Evolutionary conservation across 2,888 invertebrate genomes (phyloP).

Genomic region (Yponomeuta malinellus): DNA sequence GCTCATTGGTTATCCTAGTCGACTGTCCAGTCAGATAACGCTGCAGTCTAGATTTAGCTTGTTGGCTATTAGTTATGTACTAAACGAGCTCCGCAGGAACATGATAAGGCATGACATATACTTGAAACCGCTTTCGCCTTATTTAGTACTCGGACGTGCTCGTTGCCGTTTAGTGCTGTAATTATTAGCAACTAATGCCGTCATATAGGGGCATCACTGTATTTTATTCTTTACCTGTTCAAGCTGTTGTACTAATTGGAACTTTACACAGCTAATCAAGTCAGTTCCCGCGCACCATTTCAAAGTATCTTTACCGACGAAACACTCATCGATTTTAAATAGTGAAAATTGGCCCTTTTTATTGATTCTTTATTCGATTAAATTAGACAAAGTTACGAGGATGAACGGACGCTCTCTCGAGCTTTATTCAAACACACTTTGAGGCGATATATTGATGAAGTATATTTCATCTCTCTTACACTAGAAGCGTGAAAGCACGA

Average conservation of each 20-base stretch:
- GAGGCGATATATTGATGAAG: neutral
- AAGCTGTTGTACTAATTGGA: neutral
- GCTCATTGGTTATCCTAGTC: constrained; percentile 16
- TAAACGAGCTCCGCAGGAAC: constrained; percentile 3
- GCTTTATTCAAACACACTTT: constrained; percentile 17
- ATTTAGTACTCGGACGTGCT: neutral
- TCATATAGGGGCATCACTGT: neutral
- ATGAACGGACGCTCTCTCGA: constrained; percentile 14
- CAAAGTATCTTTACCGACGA: neutral
- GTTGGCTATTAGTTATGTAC: constrained; percentile 15
- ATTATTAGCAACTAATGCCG: neutral
- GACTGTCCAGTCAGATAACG: constrained; percentile 15
- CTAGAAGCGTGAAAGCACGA: neutral
- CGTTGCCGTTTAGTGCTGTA: neutral
- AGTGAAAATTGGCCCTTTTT: constrained; percentile 31
- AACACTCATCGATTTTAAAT: constrained; percentile 2
- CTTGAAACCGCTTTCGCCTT: neutral
- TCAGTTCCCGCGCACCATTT: neutral
- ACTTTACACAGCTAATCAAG: neutral
- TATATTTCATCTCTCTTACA: constrained; percentile 2
- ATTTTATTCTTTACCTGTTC: neutral
- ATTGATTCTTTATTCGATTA: constrained; percentile 29
- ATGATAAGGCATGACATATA: constrained; percentile 9
- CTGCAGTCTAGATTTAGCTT: constrained; percentile 11
- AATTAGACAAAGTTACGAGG: constrained; percentile 18